Conservation (phyloP, 2,888 invertebrate species). For the Caenorhabditis sulstoni region DNA sequence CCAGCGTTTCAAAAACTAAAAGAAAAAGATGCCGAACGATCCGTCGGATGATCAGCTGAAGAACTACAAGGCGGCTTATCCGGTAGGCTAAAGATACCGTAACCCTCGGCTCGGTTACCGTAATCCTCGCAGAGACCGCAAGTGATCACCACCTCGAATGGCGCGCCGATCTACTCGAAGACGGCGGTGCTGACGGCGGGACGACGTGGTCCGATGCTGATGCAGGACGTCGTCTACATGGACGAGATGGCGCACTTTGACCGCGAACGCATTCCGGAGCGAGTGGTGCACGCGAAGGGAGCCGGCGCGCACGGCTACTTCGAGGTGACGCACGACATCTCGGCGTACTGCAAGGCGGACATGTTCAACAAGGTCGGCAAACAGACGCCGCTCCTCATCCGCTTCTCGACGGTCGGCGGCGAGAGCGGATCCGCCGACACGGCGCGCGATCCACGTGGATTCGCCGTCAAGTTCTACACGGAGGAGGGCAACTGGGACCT, state of each 20-base stretch:
- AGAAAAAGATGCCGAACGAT: slow-evolving; percentile 49
- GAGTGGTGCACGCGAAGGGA: slow-evolving; percentile 70
- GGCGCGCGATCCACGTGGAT: slow-evolving; percentile 83
- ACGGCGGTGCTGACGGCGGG: slow-evolving; percentile 90
- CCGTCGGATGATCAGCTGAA: slow-evolving; percentile 60
- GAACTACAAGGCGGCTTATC: slow-evolving; percentile 51
- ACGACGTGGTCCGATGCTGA: slow-evolving; percentile 87
- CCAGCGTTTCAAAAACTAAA: neutral
- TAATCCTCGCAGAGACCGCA: slow-evolving; percentile 82
- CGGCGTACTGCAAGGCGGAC: slow-evolving; percentile 82
- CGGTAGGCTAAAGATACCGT: too few species aligned
- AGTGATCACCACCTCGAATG: slow-evolving; percentile 88
- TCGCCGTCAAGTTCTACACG: slow-evolving; percentile 83
- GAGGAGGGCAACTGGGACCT: slow-evolving; percentile 84
- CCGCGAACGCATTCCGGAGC: slow-evolving; percentile 91
- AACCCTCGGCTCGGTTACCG: too few species aligned
- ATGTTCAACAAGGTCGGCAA: slow-evolving; percentile 82
- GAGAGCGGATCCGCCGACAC: slow-evolving; percentile 83
- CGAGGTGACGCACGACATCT: slow-evolving; percentile 83
- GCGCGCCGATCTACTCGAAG: slow-evolving; percentile 89
- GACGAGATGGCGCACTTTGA: slow-evolving; percentile 87
- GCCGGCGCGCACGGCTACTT: slow-evolving; percentile 82
- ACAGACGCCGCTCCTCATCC: slow-evolving; percentile 82
- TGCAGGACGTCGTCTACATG: slow-evolving; percentile 85
- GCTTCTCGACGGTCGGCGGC: slow-evolving; percentile 83